phyloP scores from a whole-genome alignment of 1,140 invertebrate species.

The Bombyx mandarina region DNA sequence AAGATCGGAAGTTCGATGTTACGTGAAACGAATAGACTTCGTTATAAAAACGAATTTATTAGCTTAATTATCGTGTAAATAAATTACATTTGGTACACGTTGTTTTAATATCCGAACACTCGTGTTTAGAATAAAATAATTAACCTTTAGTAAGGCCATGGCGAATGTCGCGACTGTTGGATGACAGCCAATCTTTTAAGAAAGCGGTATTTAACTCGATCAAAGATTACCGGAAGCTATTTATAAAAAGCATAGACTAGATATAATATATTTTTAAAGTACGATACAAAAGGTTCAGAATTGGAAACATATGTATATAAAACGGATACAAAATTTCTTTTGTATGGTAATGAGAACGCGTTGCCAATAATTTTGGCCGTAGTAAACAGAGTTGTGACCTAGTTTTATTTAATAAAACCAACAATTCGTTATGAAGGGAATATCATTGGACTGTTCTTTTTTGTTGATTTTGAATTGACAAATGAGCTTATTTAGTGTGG shows the following conservation, averaged over 20 bases:
- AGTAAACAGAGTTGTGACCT: slow-evolving; percentile 19
- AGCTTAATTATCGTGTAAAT: too few relatives aligned
- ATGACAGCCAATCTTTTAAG: slow-evolving; percentile 45
- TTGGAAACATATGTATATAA: not conserved
- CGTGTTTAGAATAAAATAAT: slow-evolving; percentile 44
- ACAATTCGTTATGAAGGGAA: slow-evolving; percentile 4
- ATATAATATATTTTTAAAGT: not conserved
- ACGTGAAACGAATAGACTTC: too few relatives aligned
- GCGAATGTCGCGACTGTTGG: slow-evolving; percentile 53
- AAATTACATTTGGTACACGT: too few relatives aligned
- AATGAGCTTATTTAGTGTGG: too few relatives aligned
- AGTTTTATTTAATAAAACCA: slow-evolving; percentile 6
- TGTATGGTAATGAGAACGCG: slow-evolving; percentile 7
- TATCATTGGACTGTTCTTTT: slow-evolving; percentile 1
- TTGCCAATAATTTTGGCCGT: slow-evolving; percentile 18
- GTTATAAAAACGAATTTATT: too few relatives aligned
- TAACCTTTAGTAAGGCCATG: slow-evolving; percentile 55
- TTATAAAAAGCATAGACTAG: slow-evolving; percentile 12
- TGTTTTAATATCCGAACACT: slow-evolving; percentile 10
- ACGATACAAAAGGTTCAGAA: slow-evolving; percentile 2
- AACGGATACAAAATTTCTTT: not conserved
- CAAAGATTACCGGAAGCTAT: slow-evolving; percentile 32
- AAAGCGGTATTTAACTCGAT: slow-evolving; percentile 25
- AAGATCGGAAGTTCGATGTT: too few relatives aligned
- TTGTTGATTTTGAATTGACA: too few relatives aligned